phyloP scores from a whole-genome alignment of 2,888 invertebrate genomes.

The Synanthedon tipuliformis region DNA sequence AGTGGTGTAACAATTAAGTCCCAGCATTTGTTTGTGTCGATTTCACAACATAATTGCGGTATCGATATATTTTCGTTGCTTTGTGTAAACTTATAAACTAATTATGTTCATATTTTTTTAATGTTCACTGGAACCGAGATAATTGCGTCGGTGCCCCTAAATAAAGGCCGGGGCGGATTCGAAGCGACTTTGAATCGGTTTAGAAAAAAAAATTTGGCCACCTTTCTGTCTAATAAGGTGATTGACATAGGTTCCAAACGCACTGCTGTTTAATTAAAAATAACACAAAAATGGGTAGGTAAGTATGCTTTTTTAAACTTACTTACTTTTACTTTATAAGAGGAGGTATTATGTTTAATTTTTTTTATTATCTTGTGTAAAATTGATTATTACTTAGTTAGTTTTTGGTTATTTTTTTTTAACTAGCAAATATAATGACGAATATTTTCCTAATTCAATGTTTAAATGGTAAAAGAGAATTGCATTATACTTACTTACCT shows the following conservation, averaged over 20 bases:
- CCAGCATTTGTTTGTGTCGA: conserved; percentile 52
- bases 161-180: conserved; percentile 19
- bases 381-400: too few species aligned
- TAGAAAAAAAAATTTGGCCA: conserved; percentile 22
- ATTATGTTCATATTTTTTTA: conserved; percentile 37
- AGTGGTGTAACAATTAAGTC: conserved; percentile 33
- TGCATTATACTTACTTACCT: too few species aligned
- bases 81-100: conserved; percentile 64
- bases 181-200: background rate
- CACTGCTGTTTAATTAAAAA: conserved; percentile 27
- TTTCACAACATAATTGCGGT: conserved; percentile 53
- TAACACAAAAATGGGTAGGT: background rate
- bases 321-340: too few species aligned
- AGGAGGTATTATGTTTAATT: too few species aligned
- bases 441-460: too few species aligned
- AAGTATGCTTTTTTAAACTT: too few species aligned
- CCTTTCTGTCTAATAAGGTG: conserved; percentile 51
- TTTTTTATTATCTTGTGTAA: too few species aligned
- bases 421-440: too few species aligned
- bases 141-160: conserved; percentile 46
- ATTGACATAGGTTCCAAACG: conserved; percentile 48
- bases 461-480: too few species aligned
- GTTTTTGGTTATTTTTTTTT: too few species aligned
- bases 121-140: conserved; percentile 21
- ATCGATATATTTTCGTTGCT: conserved; percentile 36